phyloP scores from a whole-genome alignment of 2,797 vertebrate genomes.

The Lindbergichthys nudifrons region DNA sequence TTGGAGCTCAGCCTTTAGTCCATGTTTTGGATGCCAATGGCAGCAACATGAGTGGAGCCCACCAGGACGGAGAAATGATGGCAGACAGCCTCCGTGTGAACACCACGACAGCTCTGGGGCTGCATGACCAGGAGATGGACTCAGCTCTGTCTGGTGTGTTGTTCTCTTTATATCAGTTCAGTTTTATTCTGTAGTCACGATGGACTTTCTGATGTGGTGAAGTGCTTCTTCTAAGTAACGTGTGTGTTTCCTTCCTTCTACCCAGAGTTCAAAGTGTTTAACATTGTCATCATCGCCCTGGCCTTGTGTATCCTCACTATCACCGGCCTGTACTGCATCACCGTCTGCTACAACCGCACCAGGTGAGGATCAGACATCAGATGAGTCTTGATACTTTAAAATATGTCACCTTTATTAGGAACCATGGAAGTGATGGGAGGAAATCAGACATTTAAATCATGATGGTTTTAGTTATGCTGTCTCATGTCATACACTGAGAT shows the following conservation, averaged over 20 bases:
- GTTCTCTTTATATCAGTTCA: not conserved
- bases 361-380: slow-evolving; percentile 66
- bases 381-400: not conserved
- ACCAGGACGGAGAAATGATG: slow-evolving; percentile 37
- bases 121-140: slow-evolving; percentile 49
- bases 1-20: slow-evolving; percentile 38
- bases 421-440: not conserved
- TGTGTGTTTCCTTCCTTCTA: slow-evolving; percentile 11
- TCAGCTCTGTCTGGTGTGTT: slow-evolving; percentile 70
- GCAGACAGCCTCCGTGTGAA: slow-evolving; percentile 56
- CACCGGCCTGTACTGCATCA: slow-evolving; percentile 72
- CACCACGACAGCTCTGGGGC: slow-evolving; percentile 49
- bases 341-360: slow-evolving; percentile 73
- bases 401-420: not conserved
- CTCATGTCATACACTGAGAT: too few species aligned
- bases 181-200: not conserved
- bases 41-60: slow-evolving; percentile 71
- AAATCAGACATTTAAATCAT: too few species aligned
- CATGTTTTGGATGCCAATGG: slow-evolving; percentile 60
- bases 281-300: slow-evolving; percentile 72
- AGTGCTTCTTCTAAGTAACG: not conserved
- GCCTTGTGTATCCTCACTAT: slow-evolving; percentile 75
- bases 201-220: not conserved
- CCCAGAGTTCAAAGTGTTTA: slow-evolving; percentile 79
- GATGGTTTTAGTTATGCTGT: too few species aligned